phyloP scores from a whole-genome alignment of 2,888 invertebrate species.

The Dorcus hopei region DNA sequence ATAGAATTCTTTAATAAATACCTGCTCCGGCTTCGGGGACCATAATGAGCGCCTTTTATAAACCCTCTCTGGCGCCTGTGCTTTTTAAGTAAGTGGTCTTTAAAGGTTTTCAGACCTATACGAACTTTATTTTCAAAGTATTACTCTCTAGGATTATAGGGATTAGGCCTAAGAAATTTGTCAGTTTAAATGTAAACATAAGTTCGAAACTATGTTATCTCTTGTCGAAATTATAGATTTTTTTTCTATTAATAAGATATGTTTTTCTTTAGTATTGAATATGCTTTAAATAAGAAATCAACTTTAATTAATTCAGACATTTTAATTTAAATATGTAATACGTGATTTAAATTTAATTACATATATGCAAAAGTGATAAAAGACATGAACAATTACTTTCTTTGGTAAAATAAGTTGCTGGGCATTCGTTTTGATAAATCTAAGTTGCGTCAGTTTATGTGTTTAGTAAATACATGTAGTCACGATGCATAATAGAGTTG shows the following conservation, averaged over 20 bases:
- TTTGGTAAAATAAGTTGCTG: too few species aligned
- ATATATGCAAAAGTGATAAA: too few species aligned
- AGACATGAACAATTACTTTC: too few species aligned
- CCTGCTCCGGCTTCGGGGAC: slow-evolving; percentile 34
- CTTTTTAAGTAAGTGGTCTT: slow-evolving; percentile 20
- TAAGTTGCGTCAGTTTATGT: too few species aligned
- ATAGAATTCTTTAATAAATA: slow-evolving; percentile 42
- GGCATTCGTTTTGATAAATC: too few species aligned
- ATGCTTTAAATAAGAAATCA: too few species aligned
- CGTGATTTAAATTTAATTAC: too few species aligned
- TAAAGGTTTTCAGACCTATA: slow-evolving; percentile 6
- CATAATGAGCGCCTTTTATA: slow-evolving; percentile 40
- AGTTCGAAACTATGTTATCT: slow-evolving; percentile 11
- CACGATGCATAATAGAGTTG: neutral
- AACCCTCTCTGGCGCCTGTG: slow-evolving; percentile 36
- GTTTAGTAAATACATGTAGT: too few species aligned
- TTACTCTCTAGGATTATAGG: slow-evolving; percentile 11
- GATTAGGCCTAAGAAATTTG: slow-evolving; percentile 15
- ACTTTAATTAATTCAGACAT: too few species aligned
- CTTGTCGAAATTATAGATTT: neutral
- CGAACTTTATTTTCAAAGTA: slow-evolving; percentile 1
- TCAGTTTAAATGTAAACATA: slow-evolving; percentile 14
- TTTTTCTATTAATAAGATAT: too few species aligned
- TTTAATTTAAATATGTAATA: too few species aligned
- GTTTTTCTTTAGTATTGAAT: too few species aligned